Base-by-base conservation (phyloP, 92 coral and sea anemone genomes). In the Plumapathes pennacea region DNA sequence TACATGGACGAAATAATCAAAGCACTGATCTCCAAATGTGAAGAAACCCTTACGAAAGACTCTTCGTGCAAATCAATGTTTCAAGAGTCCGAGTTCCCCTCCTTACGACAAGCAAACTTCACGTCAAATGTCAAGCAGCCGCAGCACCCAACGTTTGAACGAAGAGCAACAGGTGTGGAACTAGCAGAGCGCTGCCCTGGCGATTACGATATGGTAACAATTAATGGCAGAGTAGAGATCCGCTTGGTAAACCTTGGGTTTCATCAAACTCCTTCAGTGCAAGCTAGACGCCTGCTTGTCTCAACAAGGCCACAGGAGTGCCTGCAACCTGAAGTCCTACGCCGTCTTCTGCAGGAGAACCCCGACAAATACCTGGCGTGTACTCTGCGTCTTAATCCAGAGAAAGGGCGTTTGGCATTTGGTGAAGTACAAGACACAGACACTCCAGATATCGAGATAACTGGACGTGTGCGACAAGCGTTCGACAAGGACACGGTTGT, bases 401-500 rank as follows among this genome's bases (percentile, higher is more conserved):
- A 72, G 41, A 69, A 50, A 11, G 48, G 26, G 12, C 67, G 81
- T 37, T 53, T 72, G 12, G 46, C 88, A 2, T 88, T 62, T 41
- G 89, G 83, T 11, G 80, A 24, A 12, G 62, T 92, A 10, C 81
- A 64, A 43, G 91, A 89, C 70, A 89, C 88, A n/a, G 38, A 32
- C 20, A 88, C 80, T 22, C 91, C 92, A 29, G 92, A 89, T 52
- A 87, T 92, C 20, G 40, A 57, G 57, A 81, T 92, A 34, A 85
- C 47, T 4, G 96, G 96, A 12, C 65, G 54, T 10, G 82, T 84
- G 7, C 76, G 82, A 22, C 84, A 79, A 29, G 89, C 89, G 10
- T 92, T 80, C 38, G 89, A 84, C 60, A 82, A 76, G 37, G 98
- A 92, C 66, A 77, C 78, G 14, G 86, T 92, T 46, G 98, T 92